These are phyloP conservation scores for Lasius fuliginosus DNA, from an alignment of 2,888 invertebrate species.

Conservation along the genomic window DNA sequence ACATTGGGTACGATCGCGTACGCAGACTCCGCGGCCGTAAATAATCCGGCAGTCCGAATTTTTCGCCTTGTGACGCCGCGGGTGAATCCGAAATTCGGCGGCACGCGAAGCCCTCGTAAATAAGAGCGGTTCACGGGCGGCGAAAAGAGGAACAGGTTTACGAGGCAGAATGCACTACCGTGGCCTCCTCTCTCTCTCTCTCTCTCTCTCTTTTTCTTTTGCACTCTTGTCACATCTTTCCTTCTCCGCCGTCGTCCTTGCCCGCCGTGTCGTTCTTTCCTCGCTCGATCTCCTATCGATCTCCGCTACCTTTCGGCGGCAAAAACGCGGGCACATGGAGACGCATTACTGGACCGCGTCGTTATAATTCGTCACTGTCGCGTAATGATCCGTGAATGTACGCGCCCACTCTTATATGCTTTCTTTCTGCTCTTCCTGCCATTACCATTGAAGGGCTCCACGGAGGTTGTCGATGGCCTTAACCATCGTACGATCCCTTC, in stretches of 20 bases:
- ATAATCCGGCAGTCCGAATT: slow-evolving; percentile 60
- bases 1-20: slow-evolving; percentile 1
- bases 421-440: slow-evolving; percentile 47
- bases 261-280: slow-evolving; percentile 55
- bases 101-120: slow-evolving; percentile 79
- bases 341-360: slow-evolving; percentile 78
- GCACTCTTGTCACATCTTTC: neutral
- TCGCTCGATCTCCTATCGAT: slow-evolving; percentile 76
- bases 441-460: slow-evolving; percentile 56
- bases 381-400: slow-evolving; percentile 81
- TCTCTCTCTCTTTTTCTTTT: slow-evolving; percentile 41
- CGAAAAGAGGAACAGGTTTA: slow-evolving; percentile 82
- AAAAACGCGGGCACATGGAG: slow-evolving; percentile 77
- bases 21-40: slow-evolving; percentile 47
- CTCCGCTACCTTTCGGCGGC: slow-evolving; percentile 65
- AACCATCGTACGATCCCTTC: slow-evolving; percentile 39
- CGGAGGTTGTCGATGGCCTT: slow-evolving; percentile 63
- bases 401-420: slow-evolving; percentile 65
- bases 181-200: slow-evolving; percentile 53
- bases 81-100: slow-evolving; percentile 77
- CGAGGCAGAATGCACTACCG: slow-evolving; percentile 78
- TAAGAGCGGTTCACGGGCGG: slow-evolving; percentile 77
- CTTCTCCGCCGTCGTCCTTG: slow-evolving; percentile 27
- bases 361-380: slow-evolving; percentile 84
- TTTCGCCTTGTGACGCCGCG: slow-evolving; percentile 62